Conservation (phyloP, 1,140 invertebrate genomes). For the Lerema accius region DNA sequence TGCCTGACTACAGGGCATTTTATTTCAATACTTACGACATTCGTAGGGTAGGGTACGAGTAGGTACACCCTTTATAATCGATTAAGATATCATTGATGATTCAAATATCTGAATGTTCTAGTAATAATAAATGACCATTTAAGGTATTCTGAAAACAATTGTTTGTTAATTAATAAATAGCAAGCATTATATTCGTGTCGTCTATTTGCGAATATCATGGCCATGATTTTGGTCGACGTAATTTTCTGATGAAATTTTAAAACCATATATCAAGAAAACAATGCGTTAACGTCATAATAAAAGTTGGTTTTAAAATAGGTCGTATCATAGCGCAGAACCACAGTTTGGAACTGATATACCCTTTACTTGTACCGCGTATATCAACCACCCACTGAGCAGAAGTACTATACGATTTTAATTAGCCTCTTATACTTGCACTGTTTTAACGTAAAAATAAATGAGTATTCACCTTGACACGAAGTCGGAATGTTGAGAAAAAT, state of each 20-base stretch:
- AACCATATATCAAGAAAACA: not conserved
- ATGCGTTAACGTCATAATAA: not conserved
- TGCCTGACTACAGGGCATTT: too few species aligned
- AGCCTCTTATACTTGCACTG: conserved; percentile 18
- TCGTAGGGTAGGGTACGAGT: too few species aligned
- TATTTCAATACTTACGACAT: too few species aligned
- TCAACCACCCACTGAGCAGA: conserved; percentile 20
- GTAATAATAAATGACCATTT: too few species aligned
- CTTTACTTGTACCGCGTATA: conserved; percentile 5
- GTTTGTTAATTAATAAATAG: too few species aligned
- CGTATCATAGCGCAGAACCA: not conserved
- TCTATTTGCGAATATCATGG: too few species aligned
- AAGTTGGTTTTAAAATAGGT: not conserved
- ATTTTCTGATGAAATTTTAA: not conserved
- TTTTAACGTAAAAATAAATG: conserved; percentile 29
- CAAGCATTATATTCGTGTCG: too few species aligned
- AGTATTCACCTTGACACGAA: conserved; percentile 30
- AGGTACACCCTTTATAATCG: too few species aligned
- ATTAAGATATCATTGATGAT: too few species aligned
- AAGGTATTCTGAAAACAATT: too few species aligned
- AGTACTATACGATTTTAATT: conserved; percentile 28
- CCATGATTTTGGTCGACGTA: too few species aligned
- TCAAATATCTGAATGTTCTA: too few species aligned
- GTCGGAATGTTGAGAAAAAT: conserved; percentile 27
- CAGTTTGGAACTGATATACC: not conserved